These are phyloP conservation scores for Semaprochilodus insignis DNA, from an alignment of 2,797 vertebrate species.

Conservation along the genomic window DNA sequence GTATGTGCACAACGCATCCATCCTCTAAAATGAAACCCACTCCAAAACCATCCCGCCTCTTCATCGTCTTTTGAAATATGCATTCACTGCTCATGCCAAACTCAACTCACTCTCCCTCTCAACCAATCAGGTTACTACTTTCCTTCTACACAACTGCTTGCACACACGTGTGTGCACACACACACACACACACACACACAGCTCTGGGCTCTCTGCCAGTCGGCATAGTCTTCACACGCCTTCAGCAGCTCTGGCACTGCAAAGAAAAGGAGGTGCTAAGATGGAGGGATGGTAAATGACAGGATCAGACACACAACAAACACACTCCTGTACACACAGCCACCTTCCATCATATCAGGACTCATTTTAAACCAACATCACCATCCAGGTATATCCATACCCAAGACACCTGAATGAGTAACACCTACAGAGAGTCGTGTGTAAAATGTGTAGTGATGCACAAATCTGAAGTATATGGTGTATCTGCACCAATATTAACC, in stretches of 20 bases:
- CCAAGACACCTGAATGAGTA: background rate
- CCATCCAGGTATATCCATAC: background rate
- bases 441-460: background rate
- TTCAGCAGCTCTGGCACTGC: constrained; percentile 72
- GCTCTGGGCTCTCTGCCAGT: constrained; percentile 75
- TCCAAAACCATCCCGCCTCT: background rate
- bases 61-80: background rate
- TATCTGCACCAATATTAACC: background rate
- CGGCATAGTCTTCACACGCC: constrained; percentile 75
- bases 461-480: background rate
- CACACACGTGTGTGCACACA: constrained; percentile 35
- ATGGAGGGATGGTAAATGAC: constrained; percentile 58
- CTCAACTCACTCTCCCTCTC: constrained; percentile 16
- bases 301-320: constrained; percentile 41
- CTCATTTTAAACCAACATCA: background rate
- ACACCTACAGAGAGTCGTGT: background rate
- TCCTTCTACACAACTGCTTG: constrained; percentile 44
- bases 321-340: background rate
- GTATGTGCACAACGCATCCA: constrained; percentile 20
- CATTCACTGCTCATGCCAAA: background rate
- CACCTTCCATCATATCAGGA: background rate
- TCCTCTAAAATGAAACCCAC: constrained; percentile 3
- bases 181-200: constrained; percentile 49
- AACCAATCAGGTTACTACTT: constrained; percentile 43
- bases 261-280: constrained; percentile 61